Evolutionary conservation across 2,797 vertebrate species (phyloP), one percentile per base, ranked within the genome.

Genomic region (Knipowitschia caucasica): DNA sequence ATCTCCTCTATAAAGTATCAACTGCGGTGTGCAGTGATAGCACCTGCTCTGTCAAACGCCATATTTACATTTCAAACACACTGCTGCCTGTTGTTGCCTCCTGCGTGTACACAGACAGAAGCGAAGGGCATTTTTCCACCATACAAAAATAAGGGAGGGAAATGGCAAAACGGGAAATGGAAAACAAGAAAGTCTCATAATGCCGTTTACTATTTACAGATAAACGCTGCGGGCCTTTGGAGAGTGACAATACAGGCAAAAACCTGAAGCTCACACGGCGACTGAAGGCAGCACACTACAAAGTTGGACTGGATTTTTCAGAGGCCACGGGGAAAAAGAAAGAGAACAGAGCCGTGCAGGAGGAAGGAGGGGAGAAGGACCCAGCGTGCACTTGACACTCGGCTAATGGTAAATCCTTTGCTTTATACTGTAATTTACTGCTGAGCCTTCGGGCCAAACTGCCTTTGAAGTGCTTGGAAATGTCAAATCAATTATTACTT

Each of bases 401-500:
- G 52, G 78, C 81, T 89, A 89, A 89, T 85, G 77, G 80, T 77
- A 82, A 86, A 86, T 87, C 78, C 74, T 72, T 78, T 55, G 78
- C 83, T 85, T 86, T 80, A 85, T 86, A 72, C 81, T 82, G 85
- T 87, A 82, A 91, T 89, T 87, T 89, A 82, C 79, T 73, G 71
- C 79, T 27, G 62, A 77, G 86, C 86, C 86, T 83, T 75, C 30
- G 21, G 88, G 85, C 80, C 84, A 74, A 68, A 74, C 67, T 66
- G 82, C 67, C 87, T 91, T 90, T 90, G 87, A 89, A 90, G 88
- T 88, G 73, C 75, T 75, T 56, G 17, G 53, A 88, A 89, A 87
- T 85, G 85, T 89, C 85, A 86, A 89, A 89, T 87, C 86, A 89
- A 87, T 91, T 89, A 90, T 88, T 80, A 87, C 80, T 84, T 84